Evolutionary conservation across 2,888 invertebrate species (phyloP).

Genomic region (Calliphora vomitoria): DNA sequence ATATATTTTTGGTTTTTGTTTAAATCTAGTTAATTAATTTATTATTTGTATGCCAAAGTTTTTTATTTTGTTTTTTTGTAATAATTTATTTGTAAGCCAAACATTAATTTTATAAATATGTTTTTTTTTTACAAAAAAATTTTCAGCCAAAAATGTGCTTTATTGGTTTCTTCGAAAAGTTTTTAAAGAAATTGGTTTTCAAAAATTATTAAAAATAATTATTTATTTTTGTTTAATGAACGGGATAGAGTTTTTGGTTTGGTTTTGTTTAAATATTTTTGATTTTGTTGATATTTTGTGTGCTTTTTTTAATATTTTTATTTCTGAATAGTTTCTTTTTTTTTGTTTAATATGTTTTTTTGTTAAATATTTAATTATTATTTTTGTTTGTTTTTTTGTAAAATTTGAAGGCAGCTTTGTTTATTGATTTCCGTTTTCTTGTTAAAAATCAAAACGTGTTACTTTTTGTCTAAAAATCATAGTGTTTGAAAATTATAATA

Average conservation of each 20-base stretch:
- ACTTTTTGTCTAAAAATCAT: conserved; percentile 76
- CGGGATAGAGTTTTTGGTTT: conserved; percentile 10
- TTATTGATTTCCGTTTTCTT: conserved; percentile 83
- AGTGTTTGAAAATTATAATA: conserved; percentile 52
- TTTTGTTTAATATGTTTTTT: conserved; percentile 58
- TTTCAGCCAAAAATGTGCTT: conserved; percentile 60
- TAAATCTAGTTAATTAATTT: conserved; percentile 62
- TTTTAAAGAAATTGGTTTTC: conserved; percentile 20
- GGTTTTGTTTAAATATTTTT: conserved; percentile 42
- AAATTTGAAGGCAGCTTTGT: conserved; percentile 84
- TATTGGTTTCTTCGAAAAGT: neutral
- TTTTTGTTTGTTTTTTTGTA: conserved; percentile 75
- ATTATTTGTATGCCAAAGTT: conserved; percentile 75
- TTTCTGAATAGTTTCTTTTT: conserved; percentile 61
- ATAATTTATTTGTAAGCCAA: conserved; percentile 75
- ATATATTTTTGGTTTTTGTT: conserved; percentile 50
- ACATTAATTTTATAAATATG: conserved; percentile 75
- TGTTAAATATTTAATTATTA: conserved; percentile 73
- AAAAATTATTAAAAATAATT: conserved; percentile 9
- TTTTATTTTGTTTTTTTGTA: conserved; percentile 66
- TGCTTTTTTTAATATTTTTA: conserved; percentile 76
- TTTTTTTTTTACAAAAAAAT: conserved; percentile 68
- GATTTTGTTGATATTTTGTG: conserved; percentile 79
- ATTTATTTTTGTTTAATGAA: conserved; percentile 5
- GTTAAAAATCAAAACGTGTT: conserved; percentile 69